Evolutionary conservation across 2,888 invertebrate genomes (phyloP).

Genomic region (Thalpophila matura): DNA sequence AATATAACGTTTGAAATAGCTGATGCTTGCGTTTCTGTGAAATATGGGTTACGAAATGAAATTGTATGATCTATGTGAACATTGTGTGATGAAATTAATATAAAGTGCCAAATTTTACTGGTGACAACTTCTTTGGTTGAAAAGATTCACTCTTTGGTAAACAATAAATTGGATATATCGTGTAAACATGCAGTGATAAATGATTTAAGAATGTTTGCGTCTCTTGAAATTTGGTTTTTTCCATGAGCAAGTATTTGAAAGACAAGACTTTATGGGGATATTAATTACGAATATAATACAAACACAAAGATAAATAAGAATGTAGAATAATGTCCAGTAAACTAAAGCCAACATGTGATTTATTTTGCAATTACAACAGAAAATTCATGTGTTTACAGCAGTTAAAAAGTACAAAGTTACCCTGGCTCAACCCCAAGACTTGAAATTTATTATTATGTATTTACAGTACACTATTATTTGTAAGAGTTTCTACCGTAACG

Average conservation of each 20-base stretch:
- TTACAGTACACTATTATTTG: slow-evolving; percentile 36
- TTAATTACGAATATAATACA: too few relatives aligned
- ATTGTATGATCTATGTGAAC: slow-evolving; percentile 13
- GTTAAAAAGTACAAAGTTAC: slow-evolving; percentile 13
- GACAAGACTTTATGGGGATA: too few relatives aligned
- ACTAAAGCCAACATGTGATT: slow-evolving; percentile 11
- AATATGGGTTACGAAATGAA: slow-evolving; percentile 26
- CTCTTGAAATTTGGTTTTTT: too few relatives aligned
- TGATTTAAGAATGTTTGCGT: too few relatives aligned
- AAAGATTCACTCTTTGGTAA: too few relatives aligned
- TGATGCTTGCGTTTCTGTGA: slow-evolving; percentile 30
- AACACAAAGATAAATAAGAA: background rate
- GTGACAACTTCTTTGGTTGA: background rate
- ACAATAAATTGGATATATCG: too few relatives aligned
- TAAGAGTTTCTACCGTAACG: slow-evolving; percentile 43
- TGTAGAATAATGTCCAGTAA: slow-evolving; percentile 7
- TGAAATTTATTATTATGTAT: slow-evolving; percentile 34
- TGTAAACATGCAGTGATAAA: too few relatives aligned
- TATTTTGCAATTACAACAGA: slow-evolving; percentile 10
- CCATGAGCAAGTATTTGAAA: too few relatives aligned
- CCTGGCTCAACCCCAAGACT: slow-evolving; percentile 22
- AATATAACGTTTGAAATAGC: slow-evolving; percentile 60
- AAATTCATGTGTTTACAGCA: slow-evolving; percentile 14
- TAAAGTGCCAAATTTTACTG: background rate
- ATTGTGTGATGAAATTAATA: background rate